phyloP scores from a whole-genome alignment of 2,797 vertebrate species.

The Uromys caudimaculatus region DNA sequence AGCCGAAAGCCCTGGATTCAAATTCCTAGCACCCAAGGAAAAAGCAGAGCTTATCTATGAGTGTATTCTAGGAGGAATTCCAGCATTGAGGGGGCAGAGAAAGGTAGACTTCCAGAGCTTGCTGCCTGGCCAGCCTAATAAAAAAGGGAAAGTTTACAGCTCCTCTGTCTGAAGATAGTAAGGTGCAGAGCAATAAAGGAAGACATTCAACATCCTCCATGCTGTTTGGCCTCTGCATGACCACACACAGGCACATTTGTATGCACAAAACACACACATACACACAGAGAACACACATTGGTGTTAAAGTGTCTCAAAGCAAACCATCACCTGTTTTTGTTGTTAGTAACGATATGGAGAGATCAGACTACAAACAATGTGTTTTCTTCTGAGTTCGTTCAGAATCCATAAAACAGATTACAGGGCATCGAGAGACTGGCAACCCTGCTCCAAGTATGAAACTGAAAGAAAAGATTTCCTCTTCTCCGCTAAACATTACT shows the following conservation, averaged over 20 bases:
- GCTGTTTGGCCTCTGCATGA: background rate
- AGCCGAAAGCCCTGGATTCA: background rate
- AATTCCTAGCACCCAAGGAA: background rate
- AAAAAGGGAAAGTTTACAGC: too few relatives aligned
- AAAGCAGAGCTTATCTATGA: background rate
- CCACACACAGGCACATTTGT: background rate
- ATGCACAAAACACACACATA: background rate
- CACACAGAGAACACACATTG: background rate
- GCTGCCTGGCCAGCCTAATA: background rate
- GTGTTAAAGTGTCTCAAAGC: background rate
- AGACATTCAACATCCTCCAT: background rate
- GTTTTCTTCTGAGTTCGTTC: background rate
- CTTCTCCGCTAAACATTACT: background rate
- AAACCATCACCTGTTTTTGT: background rate
- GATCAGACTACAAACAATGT: background rate
- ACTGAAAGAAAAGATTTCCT: slow-evolving; percentile 39
- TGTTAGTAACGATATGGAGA: background rate
- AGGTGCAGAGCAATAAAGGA: background rate
- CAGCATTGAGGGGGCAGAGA: background rate
- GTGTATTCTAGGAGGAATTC: background rate
- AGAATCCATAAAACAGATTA: slow-evolving; percentile 19
- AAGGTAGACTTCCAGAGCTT: background rate
- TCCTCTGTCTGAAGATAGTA: background rate
- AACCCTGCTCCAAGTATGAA: background rate
- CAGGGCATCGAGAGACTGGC: background rate